phyloP scores from a whole-genome alignment of 2,888 invertebrate species.

The Hartigia nigra region DNA sequence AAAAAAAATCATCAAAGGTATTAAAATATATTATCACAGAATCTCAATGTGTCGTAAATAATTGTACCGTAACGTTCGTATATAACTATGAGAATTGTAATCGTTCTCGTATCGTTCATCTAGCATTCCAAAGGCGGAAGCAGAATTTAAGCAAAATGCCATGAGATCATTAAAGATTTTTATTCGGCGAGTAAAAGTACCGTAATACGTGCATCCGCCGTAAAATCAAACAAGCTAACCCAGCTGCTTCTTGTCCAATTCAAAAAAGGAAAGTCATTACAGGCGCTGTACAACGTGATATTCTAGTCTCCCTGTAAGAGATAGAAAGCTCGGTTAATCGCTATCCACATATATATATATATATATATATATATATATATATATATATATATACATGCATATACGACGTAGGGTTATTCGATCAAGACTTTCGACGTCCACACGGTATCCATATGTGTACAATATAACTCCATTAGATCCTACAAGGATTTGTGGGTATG shows the following conservation, averaged over 20 bases:
- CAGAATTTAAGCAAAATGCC: not conserved
- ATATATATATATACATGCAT: too few species aligned
- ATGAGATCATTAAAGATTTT: not conserved
- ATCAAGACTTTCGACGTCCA: not conserved
- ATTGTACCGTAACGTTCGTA: not conserved
- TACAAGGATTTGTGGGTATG: not conserved
- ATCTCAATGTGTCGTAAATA: not conserved
- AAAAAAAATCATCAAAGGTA: not conserved
- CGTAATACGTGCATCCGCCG: conserved; percentile 7
- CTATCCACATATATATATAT: not conserved
- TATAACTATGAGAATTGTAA: not conserved
- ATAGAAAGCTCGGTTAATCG: not conserved
- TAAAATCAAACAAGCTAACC: conserved; percentile 3
- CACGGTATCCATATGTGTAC: not conserved
- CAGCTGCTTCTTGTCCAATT: not conserved
- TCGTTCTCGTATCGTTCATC: not conserved
- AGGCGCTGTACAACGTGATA: not conserved
- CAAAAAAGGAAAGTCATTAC: conserved; percentile 12
- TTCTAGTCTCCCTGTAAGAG: conserved; percentile 1
- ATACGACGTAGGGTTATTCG: not conserved
- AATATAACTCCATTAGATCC: not conserved
- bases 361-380: too few species aligned
- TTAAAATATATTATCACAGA: not conserved
- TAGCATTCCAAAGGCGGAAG: not conserved
- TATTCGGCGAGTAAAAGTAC: conserved; percentile 3